phyloP scores from a whole-genome alignment of 1,140 invertebrate species.

The Zaprionus africanus region DNA sequence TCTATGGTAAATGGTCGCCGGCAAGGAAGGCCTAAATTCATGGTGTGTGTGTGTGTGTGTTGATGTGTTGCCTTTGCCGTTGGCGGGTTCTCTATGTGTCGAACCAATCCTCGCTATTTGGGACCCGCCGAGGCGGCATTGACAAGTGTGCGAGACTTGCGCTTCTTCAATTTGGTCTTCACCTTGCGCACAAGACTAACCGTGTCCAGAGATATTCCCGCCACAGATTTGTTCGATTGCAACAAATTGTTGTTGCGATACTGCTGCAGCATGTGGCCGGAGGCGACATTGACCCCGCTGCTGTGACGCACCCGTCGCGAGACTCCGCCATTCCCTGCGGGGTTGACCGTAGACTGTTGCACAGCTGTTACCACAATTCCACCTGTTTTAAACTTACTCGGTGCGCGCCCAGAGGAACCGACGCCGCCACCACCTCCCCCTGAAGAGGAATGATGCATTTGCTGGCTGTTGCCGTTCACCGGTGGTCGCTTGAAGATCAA shows the following conservation, averaged over 20 bases:
- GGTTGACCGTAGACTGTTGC: conserved; percentile 48
- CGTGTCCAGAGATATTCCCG: conserved; percentile 55
- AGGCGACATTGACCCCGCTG: not conserved
- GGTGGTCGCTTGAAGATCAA: conserved; percentile 49
- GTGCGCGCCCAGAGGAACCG: conserved; percentile 18
- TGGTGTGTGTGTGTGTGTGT: too few relatives aligned
- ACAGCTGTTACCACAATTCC: conserved; percentile 86
- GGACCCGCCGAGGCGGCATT: conserved; percentile 25
- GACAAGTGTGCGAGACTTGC: conserved; percentile 62
- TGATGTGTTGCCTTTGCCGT: too few relatives aligned
- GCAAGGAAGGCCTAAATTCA: not conserved
- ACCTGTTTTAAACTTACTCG: conserved; percentile 86
- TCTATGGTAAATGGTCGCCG: not conserved
- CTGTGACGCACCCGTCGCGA: conserved; percentile 57
- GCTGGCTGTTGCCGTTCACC: not conserved
- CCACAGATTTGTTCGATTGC: conserved; percentile 42
- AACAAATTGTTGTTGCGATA: conserved; percentile 10
- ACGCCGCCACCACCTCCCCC: conserved; percentile 2
- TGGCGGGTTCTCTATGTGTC: too few relatives aligned
- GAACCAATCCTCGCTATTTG: conserved; percentile 29
- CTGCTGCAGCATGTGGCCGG: not conserved
- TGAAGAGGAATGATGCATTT: conserved; percentile 17
- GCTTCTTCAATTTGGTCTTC: conserved; percentile 79
- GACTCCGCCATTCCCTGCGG: conserved; percentile 30
- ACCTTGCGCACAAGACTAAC: conserved; percentile 75